Conservation (phyloP, 1,140 invertebrate species). For the Drosophila malerkotliana region DNA sequence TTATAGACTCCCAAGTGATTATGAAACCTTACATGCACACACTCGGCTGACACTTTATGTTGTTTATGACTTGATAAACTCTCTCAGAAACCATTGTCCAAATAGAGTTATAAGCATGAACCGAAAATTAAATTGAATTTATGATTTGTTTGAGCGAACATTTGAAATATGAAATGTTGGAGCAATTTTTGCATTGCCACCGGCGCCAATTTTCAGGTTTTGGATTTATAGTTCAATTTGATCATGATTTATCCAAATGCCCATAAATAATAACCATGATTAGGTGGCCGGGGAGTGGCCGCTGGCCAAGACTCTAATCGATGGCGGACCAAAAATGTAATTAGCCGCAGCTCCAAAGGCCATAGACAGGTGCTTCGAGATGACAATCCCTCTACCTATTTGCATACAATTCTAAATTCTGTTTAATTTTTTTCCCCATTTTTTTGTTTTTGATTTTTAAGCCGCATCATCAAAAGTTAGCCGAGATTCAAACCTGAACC, state of each 20-base stretch:
- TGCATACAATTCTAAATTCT: constrained; percentile 27
- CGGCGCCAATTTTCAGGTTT: constrained; percentile 45
- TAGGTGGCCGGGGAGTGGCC: constrained; percentile 33
- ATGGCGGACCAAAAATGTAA: constrained; percentile 40
- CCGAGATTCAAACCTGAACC: constrained; percentile 5
- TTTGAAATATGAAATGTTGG: constrained; percentile 69
- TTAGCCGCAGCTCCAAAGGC: constrained; percentile 39
- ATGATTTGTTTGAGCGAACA: constrained; percentile 59
- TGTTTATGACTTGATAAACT: constrained; percentile 69
- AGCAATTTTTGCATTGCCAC: constrained; percentile 59
- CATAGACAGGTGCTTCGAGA: constrained; percentile 39
- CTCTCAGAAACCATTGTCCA: constrained; percentile 41
- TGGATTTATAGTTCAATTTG: constrained; percentile 74
- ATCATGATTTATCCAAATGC: constrained; percentile 70
- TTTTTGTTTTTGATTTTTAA: too few species aligned
- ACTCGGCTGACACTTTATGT: constrained; percentile 60
- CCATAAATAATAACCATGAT: constrained; percentile 63
- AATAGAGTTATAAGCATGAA: constrained; percentile 56
- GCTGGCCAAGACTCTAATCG: constrained; percentile 34
- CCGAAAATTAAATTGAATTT: constrained; percentile 57
- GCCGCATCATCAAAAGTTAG: constrained; percentile 3
- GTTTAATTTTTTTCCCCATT: not conserved
- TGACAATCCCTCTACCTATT: constrained; percentile 28
- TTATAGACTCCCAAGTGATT: constrained; percentile 47
- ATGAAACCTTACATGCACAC: constrained; percentile 70